Conservation (phyloP, 2,888 invertebrate genomes). For the Cataglyphis rosenhaueri region DNA sequence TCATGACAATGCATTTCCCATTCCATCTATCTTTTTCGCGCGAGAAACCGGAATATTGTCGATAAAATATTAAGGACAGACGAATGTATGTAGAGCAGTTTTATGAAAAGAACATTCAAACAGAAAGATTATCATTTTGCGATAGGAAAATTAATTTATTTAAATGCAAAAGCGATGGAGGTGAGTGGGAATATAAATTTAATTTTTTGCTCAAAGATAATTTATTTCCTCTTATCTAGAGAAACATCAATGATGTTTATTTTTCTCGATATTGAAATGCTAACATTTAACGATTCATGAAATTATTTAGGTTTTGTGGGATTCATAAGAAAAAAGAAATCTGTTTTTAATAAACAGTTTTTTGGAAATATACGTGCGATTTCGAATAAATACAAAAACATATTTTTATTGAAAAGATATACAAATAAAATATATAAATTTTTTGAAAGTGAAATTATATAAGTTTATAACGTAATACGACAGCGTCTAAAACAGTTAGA, state of each 20-base stretch:
- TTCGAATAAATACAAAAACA: not conserved
- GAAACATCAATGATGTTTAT: not conserved
- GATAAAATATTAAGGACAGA: conserved; percentile 71
- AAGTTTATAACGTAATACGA: conserved; percentile 4
- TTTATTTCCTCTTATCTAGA: not conserved
- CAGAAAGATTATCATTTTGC: not conserved
- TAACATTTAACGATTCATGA: not conserved
- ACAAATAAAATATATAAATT: not conserved
- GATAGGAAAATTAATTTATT: conserved; percentile 22
- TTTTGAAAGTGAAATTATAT: not conserved
- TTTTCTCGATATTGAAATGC: not conserved
- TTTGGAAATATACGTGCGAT: not conserved
- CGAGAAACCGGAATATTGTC: conserved; percentile 71
- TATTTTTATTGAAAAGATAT: not conserved
- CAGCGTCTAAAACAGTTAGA: conserved; percentile 13
- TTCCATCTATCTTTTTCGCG: conserved; percentile 68
- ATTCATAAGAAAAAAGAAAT: not conserved
- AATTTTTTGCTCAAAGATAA: not conserved
- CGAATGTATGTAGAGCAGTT: conserved; percentile 61
- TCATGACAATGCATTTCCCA: conserved; percentile 79
- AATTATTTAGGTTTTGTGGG: not conserved
- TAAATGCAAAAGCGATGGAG: not conserved
- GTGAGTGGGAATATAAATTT: not conserved
- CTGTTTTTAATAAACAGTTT: no score
- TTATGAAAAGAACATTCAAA: conserved; percentile 53